Conservation (phyloP, 2,113 vertebrate genomes). For the Cyprinodon brontotheroides region DNA sequence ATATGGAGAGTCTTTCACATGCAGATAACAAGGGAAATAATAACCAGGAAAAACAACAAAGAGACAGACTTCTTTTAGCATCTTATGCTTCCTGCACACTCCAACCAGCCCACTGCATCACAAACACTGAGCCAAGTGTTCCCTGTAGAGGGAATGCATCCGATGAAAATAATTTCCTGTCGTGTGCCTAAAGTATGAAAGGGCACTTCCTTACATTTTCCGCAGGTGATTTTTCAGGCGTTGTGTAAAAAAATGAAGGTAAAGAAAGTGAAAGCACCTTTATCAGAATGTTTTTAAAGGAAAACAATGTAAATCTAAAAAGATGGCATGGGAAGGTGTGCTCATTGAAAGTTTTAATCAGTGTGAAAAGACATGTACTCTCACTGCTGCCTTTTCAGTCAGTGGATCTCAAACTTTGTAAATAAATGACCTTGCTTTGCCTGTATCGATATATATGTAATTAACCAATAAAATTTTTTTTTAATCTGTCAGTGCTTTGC, state of each 20-base stretch:
- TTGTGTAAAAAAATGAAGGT: background rate
- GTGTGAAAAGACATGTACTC: background rate
- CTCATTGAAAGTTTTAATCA: background rate
- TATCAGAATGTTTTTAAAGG: background rate
- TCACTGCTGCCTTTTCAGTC: background rate
- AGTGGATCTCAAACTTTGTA: background rate
- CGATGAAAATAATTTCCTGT: background rate
- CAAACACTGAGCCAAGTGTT: background rate
- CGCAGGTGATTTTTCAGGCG: background rate
- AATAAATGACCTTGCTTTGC: background rate
- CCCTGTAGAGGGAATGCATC: constrained; percentile 1
- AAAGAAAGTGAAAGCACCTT: background rate
- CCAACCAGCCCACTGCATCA: background rate
- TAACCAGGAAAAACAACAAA: background rate
- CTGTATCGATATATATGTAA: background rate
- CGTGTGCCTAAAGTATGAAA: constrained; percentile 1
- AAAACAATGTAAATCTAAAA: background rate
- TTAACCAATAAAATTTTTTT: background rate
- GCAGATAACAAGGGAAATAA: background rate
- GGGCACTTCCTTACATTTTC: background rate
- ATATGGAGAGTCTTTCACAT: background rate
- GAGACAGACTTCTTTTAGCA: background rate
- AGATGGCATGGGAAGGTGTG: background rate
- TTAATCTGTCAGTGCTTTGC: background rate
- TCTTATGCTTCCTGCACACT: background rate